Evolutionary conservation across 2,888 invertebrate species (phyloP).

Genomic region (Ligdia adustata): DNA sequence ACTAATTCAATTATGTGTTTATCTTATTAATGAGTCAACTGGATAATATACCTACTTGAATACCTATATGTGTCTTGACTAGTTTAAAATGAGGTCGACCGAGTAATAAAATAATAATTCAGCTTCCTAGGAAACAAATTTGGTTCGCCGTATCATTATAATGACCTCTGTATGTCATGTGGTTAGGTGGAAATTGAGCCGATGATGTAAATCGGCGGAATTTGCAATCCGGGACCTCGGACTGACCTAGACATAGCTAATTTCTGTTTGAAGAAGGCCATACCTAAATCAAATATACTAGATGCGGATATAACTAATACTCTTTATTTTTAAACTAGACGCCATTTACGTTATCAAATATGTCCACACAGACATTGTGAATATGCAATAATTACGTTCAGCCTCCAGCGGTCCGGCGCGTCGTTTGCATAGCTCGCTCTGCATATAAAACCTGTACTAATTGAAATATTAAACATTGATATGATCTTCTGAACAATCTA

Average conservation of each 20-base stretch:
- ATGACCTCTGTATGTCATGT: conserved; percentile 11
- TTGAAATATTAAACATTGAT: no score
- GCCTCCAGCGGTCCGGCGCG: no score
- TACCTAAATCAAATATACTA: conserved; percentile 5
- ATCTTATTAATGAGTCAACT: background rate
- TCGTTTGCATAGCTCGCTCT: no score
- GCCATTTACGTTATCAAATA: background rate
- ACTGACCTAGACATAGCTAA: conserved; percentile 17
- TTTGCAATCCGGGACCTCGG: conserved; percentile 18
- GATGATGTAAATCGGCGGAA: conserved; percentile 5
- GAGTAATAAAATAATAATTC: conserved; percentile 16
- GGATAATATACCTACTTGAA: background rate
- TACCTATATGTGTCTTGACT: conserved; percentile 2
- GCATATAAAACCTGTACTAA: no score
- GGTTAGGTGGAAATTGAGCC: conserved; percentile 2
- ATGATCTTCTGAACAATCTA: no score
- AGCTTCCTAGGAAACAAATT: conserved; percentile 22
- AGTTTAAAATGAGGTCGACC: conserved; percentile 19
- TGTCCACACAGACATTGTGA: conserved; percentile 6
- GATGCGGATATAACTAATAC: conserved; percentile 10
- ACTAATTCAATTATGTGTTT: no score
- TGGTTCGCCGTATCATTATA: conserved; percentile 2
- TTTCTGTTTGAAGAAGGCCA: conserved; percentile 14
- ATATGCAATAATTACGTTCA: conserved; percentile 10
- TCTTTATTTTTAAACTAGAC: conserved; percentile 10